phyloP scores from a whole-genome alignment of 92 coral and sea anemone genomes.

The Porites cylindrica region DNA sequence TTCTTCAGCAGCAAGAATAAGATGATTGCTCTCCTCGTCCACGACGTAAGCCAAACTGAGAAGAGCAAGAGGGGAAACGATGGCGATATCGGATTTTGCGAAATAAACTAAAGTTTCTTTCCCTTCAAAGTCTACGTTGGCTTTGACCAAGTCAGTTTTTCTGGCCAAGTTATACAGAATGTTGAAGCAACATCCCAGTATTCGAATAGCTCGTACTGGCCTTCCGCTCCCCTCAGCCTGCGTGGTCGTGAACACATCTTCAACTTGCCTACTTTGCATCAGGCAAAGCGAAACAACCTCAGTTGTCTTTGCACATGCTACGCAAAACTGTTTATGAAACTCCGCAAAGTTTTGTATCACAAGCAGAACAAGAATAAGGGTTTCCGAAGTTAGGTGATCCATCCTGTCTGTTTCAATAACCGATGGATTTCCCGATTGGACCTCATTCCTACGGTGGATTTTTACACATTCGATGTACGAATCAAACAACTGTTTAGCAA shows the following conservation, averaged over 20 bases:
- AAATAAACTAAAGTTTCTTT: constrained; percentile 42
- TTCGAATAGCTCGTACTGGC: constrained; percentile 34
- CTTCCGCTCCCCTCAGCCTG: neutral
- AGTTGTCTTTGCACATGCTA: constrained; percentile 27
- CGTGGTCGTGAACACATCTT: neutral
- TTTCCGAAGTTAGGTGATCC: constrained; percentile 11
- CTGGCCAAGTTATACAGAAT: constrained; percentile 39
- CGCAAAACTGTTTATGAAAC: constrained; percentile 42
- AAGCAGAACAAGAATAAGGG: constrained; percentile 20
- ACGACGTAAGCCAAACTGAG: constrained; percentile 60
- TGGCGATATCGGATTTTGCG: constrained; percentile 54
- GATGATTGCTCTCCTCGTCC: constrained; percentile 62
- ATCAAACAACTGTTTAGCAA: constrained; percentile 18
- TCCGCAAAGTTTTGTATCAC: constrained; percentile 45
- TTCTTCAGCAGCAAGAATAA: constrained; percentile 44
- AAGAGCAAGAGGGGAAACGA: constrained; percentile 47
- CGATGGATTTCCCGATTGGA: neutral
- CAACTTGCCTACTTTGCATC: constrained; percentile 21
- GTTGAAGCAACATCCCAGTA: constrained; percentile 35
- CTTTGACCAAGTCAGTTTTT: constrained; percentile 14
- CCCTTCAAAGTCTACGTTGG: constrained; percentile 15
- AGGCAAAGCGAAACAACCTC: constrained; percentile 28
- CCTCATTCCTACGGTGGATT: constrained; percentile 1
- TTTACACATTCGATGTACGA: constrained; percentile 17
- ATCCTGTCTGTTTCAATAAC: constrained; percentile 3